Conservation (phyloP, 2,888 invertebrate genomes). For the Koerneria pararmatus region DNA sequence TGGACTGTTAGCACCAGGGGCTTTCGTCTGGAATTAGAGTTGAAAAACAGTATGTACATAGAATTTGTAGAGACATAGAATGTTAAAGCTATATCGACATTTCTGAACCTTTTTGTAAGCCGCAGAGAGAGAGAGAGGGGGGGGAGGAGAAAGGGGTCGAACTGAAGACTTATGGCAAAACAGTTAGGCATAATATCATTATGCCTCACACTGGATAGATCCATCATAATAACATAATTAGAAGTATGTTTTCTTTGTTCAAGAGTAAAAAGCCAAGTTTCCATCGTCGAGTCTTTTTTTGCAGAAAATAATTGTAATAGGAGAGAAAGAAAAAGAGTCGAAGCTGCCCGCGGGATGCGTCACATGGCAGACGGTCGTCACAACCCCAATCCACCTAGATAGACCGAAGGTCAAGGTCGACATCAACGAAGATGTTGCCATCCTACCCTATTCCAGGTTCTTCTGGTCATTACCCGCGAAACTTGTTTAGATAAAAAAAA, state of each 20-base stretch:
- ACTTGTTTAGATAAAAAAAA: neutral
- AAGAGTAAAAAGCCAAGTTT: neutral
- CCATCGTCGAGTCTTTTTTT: neutral
- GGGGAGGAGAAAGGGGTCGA: too few species aligned
- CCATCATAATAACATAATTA: neutral
- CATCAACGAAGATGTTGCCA: constrained; percentile 34
- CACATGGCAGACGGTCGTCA: constrained; percentile 34
- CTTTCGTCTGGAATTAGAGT: too few species aligned
- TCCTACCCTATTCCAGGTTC: constrained; percentile 48
- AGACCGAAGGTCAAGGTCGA: constrained; percentile 12
- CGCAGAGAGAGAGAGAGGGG: too few species aligned
- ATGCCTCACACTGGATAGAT: too few species aligned
- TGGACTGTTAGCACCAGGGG: too few species aligned
- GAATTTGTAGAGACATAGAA: too few species aligned
- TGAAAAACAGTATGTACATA: too few species aligned
- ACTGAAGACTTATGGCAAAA: too few species aligned
- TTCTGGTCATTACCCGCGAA: neutral
- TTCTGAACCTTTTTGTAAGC: too few species aligned
- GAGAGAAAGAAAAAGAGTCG: constrained; percentile 22
- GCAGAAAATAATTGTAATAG: constrained; percentile 38
- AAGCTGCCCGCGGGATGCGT: constrained; percentile 32
- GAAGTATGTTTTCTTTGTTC: neutral
- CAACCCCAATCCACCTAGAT: constrained; percentile 27
- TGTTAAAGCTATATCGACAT: too few species aligned
- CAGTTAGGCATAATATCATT: too few species aligned